Conservation (phyloP, 2,888 invertebrate species). For the Drosophila formosana region DNA sequence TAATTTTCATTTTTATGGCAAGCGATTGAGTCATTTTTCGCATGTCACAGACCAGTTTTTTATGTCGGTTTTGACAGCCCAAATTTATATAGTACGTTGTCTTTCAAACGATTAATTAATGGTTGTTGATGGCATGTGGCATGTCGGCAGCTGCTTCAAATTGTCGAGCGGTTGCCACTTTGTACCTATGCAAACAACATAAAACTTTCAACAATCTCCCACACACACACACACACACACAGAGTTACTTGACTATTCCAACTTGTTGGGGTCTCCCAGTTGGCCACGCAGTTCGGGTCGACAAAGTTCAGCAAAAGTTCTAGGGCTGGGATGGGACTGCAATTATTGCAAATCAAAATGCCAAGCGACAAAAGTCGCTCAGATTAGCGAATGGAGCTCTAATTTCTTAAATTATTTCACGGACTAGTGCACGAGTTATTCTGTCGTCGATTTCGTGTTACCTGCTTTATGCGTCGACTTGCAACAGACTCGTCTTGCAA, state of each 20-base stretch:
- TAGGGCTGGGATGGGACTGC: constrained; percentile 19
- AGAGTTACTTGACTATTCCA: too few relatives aligned
- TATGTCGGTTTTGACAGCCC: background rate
- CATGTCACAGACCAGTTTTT: background rate
- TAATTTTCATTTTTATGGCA: too few relatives aligned
- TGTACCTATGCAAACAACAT: constrained; percentile 21
- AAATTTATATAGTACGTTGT: background rate
- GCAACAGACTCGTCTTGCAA: background rate
- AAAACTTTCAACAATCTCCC: constrained; percentile 37
- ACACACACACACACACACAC: constrained; percentile 13
- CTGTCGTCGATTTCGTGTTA: background rate
- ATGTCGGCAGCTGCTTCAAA: background rate
- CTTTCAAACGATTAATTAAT: constrained; percentile 6
- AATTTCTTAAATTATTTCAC: background rate
- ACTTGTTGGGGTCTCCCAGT: background rate
- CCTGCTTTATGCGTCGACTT: background rate
- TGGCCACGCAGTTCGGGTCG: constrained; percentile 15
- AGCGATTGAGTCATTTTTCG: background rate
- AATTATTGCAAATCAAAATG: constrained; percentile 31
- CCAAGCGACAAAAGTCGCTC: constrained; percentile 22
- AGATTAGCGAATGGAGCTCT: background rate
- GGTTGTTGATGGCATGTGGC: background rate
- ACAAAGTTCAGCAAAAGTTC: constrained; percentile 42
- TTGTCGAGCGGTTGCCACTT: background rate
- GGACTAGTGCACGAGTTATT: background rate